phyloP scores from a whole-genome alignment of 2,113 vertebrate species.

The Odontophorus gujanensis region DNA sequence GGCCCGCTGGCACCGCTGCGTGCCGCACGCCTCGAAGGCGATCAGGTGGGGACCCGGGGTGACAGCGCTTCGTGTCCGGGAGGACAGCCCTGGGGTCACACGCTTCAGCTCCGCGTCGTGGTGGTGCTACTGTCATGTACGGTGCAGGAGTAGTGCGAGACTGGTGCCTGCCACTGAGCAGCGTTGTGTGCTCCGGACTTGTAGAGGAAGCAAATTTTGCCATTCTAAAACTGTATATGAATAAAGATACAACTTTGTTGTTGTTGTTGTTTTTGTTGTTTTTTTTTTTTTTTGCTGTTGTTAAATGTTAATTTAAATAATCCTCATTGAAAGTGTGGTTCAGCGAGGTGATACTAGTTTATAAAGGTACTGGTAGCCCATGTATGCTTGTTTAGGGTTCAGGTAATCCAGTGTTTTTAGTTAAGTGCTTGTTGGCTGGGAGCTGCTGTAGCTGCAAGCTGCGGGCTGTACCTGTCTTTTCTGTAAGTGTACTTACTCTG shows the following conservation, averaged over 20 bases:
- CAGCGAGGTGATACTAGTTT: neutral
- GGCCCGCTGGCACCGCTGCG: neutral
- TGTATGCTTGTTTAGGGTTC: neutral
- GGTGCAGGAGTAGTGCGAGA: neutral
- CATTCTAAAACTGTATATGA: neutral
- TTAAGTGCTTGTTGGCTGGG: neutral
- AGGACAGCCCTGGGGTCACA: neutral
- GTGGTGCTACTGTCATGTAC: neutral
- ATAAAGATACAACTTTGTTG: neutral
- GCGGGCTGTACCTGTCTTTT: neutral
- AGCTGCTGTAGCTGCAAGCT: neutral
- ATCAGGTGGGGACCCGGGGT: too few relatives aligned
- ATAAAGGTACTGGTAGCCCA: neutral
- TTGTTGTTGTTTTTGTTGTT: too few relatives aligned
- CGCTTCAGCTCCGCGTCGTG: neutral
- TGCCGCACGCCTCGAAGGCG: neutral
- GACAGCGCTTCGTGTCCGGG: neutral
- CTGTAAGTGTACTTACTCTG: neutral
- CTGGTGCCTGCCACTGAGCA: rapidly evolving
- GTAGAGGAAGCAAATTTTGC: neutral
- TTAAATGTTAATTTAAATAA: neutral
- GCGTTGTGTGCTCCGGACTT: neutral
- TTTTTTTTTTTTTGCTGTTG: neutral
- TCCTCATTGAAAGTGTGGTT: neutral
- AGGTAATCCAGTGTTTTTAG: neutral